Percentiles rank a stretch among this genome's conserved stretches.
Evolutionary conservation across 2,797 vertebrate species (phyloP).

Genomic region (Podarcis lilfordi): DNA sequence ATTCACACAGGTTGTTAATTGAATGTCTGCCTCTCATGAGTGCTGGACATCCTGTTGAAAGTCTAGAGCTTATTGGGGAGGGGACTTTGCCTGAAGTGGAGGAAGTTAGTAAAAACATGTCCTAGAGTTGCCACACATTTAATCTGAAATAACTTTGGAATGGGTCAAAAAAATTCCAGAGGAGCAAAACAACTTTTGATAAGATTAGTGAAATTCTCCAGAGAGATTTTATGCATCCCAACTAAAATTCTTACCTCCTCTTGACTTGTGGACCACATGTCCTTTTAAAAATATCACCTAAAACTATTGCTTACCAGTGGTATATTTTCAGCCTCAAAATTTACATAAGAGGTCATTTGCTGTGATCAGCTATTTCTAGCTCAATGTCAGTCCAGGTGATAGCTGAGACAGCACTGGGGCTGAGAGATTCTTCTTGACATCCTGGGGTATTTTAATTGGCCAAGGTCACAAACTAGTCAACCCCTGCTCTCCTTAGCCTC

Average conservation of each 20-base stretch:
- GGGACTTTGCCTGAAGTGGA: neutral
- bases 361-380: constrained; percentile 35
- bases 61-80: neutral
- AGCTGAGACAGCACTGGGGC: constrained; percentile 31
- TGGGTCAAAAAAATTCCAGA: neutral
- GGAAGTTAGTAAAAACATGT: neutral
- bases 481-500: constrained; percentile 30
- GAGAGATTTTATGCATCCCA: neutral
- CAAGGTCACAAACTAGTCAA: constrained; percentile 16
- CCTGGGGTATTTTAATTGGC: constrained; percentile 37
- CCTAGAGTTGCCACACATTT: neutral
- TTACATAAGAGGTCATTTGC: constrained; percentile 35
- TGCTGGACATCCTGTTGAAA: neutral
- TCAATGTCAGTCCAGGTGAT: constrained; percentile 34
- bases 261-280: constrained; percentile 1
- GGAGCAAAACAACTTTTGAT: neutral
- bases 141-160: neutral
- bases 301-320: constrained; percentile 30
- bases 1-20: neutral
- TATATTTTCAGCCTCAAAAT: constrained; percentile 36
- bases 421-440: constrained; percentile 42
- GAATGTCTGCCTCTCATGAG: neutral
- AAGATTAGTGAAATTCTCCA: neutral
- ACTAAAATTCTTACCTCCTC: neutral
- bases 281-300: constrained; percentile 21